phyloP scores from a whole-genome alignment of 2,113 vertebrate genomes.

The Cranoglanis bouderius region DNA sequence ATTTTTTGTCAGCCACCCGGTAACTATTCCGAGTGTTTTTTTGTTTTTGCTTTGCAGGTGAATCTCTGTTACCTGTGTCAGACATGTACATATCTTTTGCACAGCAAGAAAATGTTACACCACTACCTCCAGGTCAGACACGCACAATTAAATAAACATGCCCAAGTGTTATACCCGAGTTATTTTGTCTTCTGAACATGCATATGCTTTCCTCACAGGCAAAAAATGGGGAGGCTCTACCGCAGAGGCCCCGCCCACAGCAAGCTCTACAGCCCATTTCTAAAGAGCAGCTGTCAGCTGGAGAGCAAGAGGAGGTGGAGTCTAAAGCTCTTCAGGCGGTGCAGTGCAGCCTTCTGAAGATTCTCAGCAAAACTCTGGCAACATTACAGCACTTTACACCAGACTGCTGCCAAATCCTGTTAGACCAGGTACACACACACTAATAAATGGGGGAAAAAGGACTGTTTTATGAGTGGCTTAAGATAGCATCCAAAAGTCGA shows the following conservation, averaged over 20 bases:
- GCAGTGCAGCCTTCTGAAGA: conserved; percentile 94
- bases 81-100: conserved; percentile 93
- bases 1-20: neutral
- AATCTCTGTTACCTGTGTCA: conserved; percentile 95
- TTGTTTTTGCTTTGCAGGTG: conserved; percentile 73
- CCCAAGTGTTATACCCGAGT: neutral
- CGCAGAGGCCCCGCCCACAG: conserved; percentile 77
- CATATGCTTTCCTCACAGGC: conserved; percentile 66
- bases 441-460: too few species aligned
- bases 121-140: conserved; percentile 91
- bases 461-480: neutral
- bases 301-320: conserved; percentile 84
- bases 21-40: neutral
- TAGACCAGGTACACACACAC: conserved; percentile 82
- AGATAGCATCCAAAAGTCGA: neutral
- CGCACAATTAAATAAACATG: neutral
- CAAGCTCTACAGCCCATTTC: conserved; percentile 71
- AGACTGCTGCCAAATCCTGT: conserved; percentile 93
- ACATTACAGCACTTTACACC: conserved; percentile 94
- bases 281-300: conserved; percentile 68
- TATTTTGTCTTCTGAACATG: neutral
- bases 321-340: conserved; percentile 85
- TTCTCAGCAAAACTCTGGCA: conserved; percentile 93
- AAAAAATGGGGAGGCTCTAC: conserved; percentile 87
- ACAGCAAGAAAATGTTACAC: conserved; percentile 98